Percentiles rank a stretch among this genome's conserved stretches.
phyloP scores from a whole-genome alignment of 2,797 vertebrate genomes.

The Carduelis carduelis region DNA sequence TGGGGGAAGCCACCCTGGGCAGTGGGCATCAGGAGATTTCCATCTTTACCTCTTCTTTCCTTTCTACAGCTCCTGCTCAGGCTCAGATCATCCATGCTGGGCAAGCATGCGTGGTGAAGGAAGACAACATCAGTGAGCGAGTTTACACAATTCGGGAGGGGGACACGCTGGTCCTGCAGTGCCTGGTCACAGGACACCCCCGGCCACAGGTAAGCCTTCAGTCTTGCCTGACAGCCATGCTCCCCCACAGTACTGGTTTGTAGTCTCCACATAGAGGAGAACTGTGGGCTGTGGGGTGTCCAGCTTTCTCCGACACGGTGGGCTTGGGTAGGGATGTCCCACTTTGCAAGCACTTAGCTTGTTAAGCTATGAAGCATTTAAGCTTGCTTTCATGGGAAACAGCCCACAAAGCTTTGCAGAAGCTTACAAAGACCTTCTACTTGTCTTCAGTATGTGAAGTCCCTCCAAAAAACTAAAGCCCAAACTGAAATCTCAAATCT shows the following conservation, averaged over 20 bases:
- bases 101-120: slow-evolving; percentile 95
- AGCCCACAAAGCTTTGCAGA: neutral
- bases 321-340: neutral
- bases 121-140: slow-evolving; percentile 96
- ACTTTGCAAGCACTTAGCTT: neutral
- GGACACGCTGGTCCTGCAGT: slow-evolving; percentile 91
- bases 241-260: neutral
- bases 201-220: slow-evolving; percentile 86
- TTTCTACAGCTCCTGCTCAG: slow-evolving; percentile 87
- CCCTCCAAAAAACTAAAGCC: neutral
- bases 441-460: neutral
- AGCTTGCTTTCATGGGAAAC: neutral
- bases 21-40: neutral
- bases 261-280: neutral
- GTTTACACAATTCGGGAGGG: slow-evolving; percentile 98
- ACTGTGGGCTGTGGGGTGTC: neutral
- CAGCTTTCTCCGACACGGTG: neutral
- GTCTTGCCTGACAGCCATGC: neutral
- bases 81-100: slow-evolving; percentile 96
- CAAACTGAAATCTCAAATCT: neutral
- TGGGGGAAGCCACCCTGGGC: neutral
- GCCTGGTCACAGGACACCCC: slow-evolving; percentile 95
- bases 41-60: neutral
- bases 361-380: neutral
- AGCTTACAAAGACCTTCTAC: neutral